Conservation (phyloP, 2,888 invertebrate species). For the Phaonia tiefii region DNA sequence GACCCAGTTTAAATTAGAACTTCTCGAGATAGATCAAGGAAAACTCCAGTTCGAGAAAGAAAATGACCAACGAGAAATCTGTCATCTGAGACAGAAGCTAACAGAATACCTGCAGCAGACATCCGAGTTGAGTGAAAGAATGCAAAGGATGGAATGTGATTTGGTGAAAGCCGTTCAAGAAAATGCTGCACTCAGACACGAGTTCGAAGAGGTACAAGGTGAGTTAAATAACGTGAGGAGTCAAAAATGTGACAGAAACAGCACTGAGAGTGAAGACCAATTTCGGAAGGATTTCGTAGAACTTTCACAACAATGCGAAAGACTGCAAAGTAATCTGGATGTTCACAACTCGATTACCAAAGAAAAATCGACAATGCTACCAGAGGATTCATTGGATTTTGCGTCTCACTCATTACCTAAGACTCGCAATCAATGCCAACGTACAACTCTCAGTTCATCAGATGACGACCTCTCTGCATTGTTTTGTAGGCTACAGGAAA, state of each 20-base stretch:
- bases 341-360: background rate
- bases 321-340: conserved; percentile 49
- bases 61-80: conserved; percentile 68
- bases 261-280: background rate
- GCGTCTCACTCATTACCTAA: no score
- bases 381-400: no score
- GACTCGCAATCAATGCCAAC: background rate
- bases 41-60: conserved; percentile 70
- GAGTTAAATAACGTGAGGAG: background rate
- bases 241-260: background rate
- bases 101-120: conserved; percentile 68
- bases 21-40: conserved; percentile 69
- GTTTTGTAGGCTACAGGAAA: conserved; percentile 38
- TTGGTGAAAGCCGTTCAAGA: conserved; percentile 48
- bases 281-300: conserved; percentile 36
- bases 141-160: conserved; percentile 65
- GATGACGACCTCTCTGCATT: conserved; percentile 30
- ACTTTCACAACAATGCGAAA: conserved; percentile 41
- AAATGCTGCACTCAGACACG: conserved; percentile 35
- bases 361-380: background rate
- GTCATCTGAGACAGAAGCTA: conserved; percentile 69
- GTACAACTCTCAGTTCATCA: background rate
- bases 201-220: background rate
- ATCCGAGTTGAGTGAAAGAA: conserved; percentile 62
- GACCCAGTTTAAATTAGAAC: conserved; percentile 70